Percentiles rank a stretch among this genome's conserved stretches.
Evolutionary conservation across 2,113 vertebrate genomes (phyloP).

Genomic region (Amia ocellicauda): DNA sequence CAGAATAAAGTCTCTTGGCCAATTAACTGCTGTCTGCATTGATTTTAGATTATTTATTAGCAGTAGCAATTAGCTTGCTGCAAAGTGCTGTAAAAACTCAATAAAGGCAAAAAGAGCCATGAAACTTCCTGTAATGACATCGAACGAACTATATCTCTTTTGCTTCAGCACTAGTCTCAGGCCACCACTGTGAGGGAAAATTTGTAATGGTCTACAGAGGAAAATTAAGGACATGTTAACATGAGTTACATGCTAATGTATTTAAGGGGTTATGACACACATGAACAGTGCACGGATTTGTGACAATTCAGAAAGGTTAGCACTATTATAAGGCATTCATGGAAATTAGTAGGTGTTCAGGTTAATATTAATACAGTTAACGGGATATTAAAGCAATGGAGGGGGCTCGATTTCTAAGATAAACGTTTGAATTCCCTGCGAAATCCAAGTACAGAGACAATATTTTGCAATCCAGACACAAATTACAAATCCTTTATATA

Average conservation of each 20-base stretch:
- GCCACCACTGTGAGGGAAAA: slow-evolving; percentile 17
- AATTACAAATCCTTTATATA: neutral
- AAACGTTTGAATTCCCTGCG: neutral
- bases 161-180: slow-evolving; percentile 18
- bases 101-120: slow-evolving; percentile 64
- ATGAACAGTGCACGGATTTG: neutral
- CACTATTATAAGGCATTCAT: slow-evolving; percentile 7
- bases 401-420: neutral
- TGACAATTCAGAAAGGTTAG: neutral
- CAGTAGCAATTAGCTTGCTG: slow-evolving; percentile 78
- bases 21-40: slow-evolving; percentile 86
- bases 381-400: slow-evolving; percentile 14
- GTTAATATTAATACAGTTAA: slow-evolving; percentile 16
- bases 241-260: slow-evolving; percentile 20
- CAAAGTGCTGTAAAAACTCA: slow-evolving; percentile 72
- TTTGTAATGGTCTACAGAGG: slow-evolving; percentile 18
- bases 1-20: slow-evolving; percentile 89
- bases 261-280: slow-evolving; percentile 1
- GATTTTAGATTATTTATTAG: slow-evolving; percentile 91
- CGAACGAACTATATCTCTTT: slow-evolving; percentile 49
- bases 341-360: slow-evolving; percentile 19
- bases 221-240: slow-evolving; percentile 24
- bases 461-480: neutral
- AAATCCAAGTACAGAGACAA: too few species aligned
- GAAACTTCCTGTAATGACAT: slow-evolving; percentile 68